phyloP scores from a whole-genome alignment of 2,797 vertebrate genomes.

The Melopsittacus undulatus region DNA sequence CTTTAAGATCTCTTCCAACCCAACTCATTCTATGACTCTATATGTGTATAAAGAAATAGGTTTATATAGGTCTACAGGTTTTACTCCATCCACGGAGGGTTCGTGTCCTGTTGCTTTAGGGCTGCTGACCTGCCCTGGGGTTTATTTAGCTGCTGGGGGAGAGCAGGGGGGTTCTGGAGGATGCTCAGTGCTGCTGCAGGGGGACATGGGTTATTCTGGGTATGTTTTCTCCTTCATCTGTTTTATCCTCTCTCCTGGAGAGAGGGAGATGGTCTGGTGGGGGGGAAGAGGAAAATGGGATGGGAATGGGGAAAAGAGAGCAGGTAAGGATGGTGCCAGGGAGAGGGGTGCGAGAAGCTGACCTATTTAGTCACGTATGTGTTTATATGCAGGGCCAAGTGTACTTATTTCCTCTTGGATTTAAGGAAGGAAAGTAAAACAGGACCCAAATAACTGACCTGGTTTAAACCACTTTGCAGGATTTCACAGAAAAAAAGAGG shows the following conservation, averaged over 20 bases:
- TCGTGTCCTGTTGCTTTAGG: accelerated
- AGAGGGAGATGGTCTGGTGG: neutral
- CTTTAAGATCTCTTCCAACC: neutral
- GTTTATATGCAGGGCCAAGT: neutral
- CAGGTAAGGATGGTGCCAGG: accelerated
- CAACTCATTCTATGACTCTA: neutral
- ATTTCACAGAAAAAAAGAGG: neutral
- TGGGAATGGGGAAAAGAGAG: neutral
- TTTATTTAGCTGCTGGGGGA: accelerated
- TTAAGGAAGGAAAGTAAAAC: neutral
- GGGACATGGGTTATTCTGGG: neutral
- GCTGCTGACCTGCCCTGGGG: neutral
- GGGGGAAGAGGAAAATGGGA: neutral
- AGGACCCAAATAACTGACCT: conserved; percentile 55
- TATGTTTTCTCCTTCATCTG: neutral
- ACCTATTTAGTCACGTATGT: neutral
- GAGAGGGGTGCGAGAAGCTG: neutral
- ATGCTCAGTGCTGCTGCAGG: neutral
- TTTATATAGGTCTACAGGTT: neutral
- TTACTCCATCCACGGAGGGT: neutral
- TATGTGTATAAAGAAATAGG: too few species aligned
- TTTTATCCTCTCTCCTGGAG: neutral
- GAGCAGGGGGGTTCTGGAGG: neutral
- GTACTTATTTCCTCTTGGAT: neutral
- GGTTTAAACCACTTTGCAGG: conserved; percentile 30